These are phyloP conservation scores for Hucho hucho DNA, from an alignment of 2,113 vertebrate species.

Conservation along the genomic window DNA sequence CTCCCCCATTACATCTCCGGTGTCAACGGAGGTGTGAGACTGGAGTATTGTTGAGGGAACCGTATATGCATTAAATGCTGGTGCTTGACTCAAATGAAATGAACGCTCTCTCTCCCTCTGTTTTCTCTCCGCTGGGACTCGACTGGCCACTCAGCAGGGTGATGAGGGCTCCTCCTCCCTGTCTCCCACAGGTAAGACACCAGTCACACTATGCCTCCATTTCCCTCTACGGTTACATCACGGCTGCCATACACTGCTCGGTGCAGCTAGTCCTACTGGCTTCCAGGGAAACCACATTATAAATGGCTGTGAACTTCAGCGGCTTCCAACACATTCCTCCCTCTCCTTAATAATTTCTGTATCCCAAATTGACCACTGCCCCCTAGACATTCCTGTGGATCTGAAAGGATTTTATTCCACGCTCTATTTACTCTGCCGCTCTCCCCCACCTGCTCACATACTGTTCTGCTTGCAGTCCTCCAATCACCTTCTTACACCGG, in stretches of 20 bases:
- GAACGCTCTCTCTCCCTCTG: conserved; percentile 35
- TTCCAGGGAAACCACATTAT: neutral
- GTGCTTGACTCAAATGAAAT: neutral
- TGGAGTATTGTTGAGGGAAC: too few relatives aligned
- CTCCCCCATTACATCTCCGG: too few relatives aligned
- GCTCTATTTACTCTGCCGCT: neutral
- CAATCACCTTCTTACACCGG: conserved; percentile 80
- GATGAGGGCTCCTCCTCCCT: conserved; percentile 81
- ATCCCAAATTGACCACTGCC: too few relatives aligned
- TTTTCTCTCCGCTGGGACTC: conserved; percentile 17
- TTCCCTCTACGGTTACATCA: neutral
- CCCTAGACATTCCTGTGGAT: too few relatives aligned
- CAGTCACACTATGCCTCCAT: neutral
- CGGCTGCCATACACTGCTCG: too few relatives aligned
- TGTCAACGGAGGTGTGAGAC: too few relatives aligned
- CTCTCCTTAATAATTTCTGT: too few relatives aligned
- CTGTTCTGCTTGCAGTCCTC: conserved; percentile 74
- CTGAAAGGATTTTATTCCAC: neutral
- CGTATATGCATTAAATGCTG: too few relatives aligned
- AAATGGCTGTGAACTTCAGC: too few relatives aligned
- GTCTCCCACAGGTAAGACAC: conserved; percentile 81
- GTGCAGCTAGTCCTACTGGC: neutral
- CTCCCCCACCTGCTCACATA: neutral
- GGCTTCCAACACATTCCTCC: too few relatives aligned
- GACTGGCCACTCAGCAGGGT: conserved; percentile 68